Conservation (phyloP, 2,888 invertebrate genomes). For the Gerris lacustris region DNA sequence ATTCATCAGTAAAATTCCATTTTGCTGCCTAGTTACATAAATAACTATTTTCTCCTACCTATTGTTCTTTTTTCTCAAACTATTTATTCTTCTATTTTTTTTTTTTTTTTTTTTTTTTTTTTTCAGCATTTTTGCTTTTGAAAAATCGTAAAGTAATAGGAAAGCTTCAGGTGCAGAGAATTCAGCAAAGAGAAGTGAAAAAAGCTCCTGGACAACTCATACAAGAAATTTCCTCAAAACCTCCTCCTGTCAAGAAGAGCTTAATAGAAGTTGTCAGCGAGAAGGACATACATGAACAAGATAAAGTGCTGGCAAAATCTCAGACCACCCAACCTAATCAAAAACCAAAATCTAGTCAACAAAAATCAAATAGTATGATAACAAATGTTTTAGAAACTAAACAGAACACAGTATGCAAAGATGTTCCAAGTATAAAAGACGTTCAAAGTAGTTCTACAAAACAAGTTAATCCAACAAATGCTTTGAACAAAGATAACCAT, state of each 20-base stretch:
- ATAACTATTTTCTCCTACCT: too few species aligned
- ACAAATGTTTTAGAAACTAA: not conserved
- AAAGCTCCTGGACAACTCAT: slow-evolving; percentile 24
- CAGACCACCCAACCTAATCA: not conserved
- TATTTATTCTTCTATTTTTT: too few species aligned
- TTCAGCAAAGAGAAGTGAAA: slow-evolving; percentile 37
- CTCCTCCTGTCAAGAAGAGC: not conserved
- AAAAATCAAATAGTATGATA: not conserved
- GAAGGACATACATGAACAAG: not conserved
- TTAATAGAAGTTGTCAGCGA: not conserved
- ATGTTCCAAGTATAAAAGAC: not conserved
- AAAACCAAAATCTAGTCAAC: not conserved
- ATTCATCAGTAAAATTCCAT: too few species aligned
- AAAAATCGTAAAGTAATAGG: slow-evolving; percentile 63
- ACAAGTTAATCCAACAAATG: not conserved
- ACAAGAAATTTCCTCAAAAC: slow-evolving; percentile 30
- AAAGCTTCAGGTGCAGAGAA: slow-evolving; percentile 57
- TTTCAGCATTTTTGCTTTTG: slow-evolving; percentile 47
- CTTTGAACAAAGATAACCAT: not conserved
- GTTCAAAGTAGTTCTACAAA: not conserved
- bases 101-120: too few species aligned
- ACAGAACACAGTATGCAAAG: not conserved
- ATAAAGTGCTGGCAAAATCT: not conserved
- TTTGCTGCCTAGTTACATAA: too few species aligned
- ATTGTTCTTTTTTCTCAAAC: too few species aligned